Evolutionary conservation across 2,888 invertebrate species (phyloP), one percentile per base, ranked within the genome.

Genomic region (Caenorhabditis afra): DNA sequence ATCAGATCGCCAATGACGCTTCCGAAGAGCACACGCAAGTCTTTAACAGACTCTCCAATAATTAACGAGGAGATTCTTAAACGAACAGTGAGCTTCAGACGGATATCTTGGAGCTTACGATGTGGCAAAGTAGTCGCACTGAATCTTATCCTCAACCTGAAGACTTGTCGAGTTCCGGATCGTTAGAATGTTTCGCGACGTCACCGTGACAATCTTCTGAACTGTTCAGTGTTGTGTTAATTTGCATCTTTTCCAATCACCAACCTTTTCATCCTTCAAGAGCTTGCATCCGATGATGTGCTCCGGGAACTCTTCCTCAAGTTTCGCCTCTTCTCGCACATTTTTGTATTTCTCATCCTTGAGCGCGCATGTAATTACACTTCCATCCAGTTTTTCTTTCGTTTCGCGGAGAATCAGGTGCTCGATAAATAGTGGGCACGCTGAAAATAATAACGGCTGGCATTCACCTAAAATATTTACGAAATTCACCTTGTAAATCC

Each of bases 81-180:
- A 61, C 5, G 11, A 16, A 47, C 18, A 16, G 37, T 41, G 22
- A 18, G 20, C n/a, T n/a, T 29, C 35, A 22, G 14, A 39, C 3
- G 39, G 35, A 29, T 35, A n/a, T n/a, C n/a, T 18, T 5, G 39
- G 23, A 44, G 18, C 78, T 66, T 18, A 78, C 78, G 79, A 79
- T 0, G 74, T 79, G 12, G 79, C 79, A 53, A 49, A 65, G 59
- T 79, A 79, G 35, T 73, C 68, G 29, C 79, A 74, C 47, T 74
- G 73, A 16, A 79, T 47, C 22, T n/a, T 61, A 8, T 23, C 7
- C 16, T 57, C 50, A 12, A 59, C 14, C 41, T 37, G 14, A 1
- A 64, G 44, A 50, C 14, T 57, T 16, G 55, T n/a, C 1, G 62
- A 62, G 14, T 57, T 41, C 10, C 64, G 71, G 23, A 71, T 64